Percentiles rank a stretch among this genome's conserved stretches.
These are phyloP conservation scores for Pogonus chalceus DNA, from an alignment of 1,140 invertebrate genomes.

Conservation along the genomic window DNA sequence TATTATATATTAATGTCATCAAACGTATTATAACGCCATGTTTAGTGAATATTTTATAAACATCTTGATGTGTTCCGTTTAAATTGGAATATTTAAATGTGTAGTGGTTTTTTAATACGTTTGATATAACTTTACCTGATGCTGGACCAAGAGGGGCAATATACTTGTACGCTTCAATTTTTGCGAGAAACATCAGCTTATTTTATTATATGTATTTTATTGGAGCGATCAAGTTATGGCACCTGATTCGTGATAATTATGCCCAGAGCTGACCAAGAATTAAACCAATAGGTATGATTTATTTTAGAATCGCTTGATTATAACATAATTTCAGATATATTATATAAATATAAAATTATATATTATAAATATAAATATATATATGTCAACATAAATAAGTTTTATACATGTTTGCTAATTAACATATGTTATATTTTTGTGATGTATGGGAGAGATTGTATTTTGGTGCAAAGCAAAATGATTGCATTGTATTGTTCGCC, in stretches of 20 bases:
- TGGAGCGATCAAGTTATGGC: not conserved
- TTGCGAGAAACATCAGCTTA: not conserved
- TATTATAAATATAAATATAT: slow-evolving; percentile 29
- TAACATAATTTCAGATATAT: slow-evolving; percentile 11
- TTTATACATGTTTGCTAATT: slow-evolving; percentile 30
- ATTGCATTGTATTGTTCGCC: slow-evolving; percentile 19
- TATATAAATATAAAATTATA: slow-evolving; percentile 22
- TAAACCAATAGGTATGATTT: slow-evolving; percentile 10
- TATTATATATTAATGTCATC: no score
- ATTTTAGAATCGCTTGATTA: slow-evolving; percentile 15
- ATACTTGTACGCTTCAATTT: not conserved
- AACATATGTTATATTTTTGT: slow-evolving; percentile 31
- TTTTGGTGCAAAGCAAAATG: slow-evolving; percentile 9
- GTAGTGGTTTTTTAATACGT: no score
- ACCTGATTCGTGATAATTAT: slow-evolving; percentile 15
- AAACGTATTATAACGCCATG: no score
- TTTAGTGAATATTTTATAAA: no score
- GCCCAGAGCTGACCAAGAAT: slow-evolving; percentile 18
- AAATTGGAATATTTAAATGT: no score
- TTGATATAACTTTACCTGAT: slow-evolving; percentile 13
- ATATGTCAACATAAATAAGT: slow-evolving; percentile 20
- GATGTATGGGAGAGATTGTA: slow-evolving; percentile 26
- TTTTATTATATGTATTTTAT: not conserved
- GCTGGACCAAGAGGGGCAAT: slow-evolving; percentile 14
- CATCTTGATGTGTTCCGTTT: no score